Evolutionary conservation across 1,140 invertebrate species (phyloP), one percentile per base, ranked within the genome.

Genomic region (Homalodisca vitripennis): DNA sequence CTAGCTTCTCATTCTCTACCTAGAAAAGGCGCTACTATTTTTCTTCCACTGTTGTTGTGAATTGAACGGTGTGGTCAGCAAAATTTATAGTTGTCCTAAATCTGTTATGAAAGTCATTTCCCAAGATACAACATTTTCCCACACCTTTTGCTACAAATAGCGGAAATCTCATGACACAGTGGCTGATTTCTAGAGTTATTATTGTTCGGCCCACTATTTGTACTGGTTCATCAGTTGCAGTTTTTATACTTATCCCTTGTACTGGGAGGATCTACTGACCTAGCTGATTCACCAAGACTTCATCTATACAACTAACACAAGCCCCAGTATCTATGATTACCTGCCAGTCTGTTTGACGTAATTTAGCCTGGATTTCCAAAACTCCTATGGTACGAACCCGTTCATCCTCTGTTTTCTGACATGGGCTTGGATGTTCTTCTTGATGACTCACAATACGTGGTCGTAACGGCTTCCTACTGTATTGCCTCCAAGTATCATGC

Each of bases 221-320:
- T 12, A 53, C 48, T 53, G 48, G 48, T 22, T 53, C 48, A 3
- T 53, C 48, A 3, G 48, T 53, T 14, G 48, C 48, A 3, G 48
- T 53, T 22, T 22, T 53, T 20, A 53, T 53, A 22, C 20, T 22
- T 3, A 53, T 20, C 20, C 20, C 20, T 12, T 22, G 20, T 22
- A 53, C 48, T 6, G 3, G 6, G 6, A 53, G 6, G 10, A 17
- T 22, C 6, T 22, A 3, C 20, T 22, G 12, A 3, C 48, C 48
- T 12, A 12, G 12, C 20, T 53, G 48, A 17, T 17, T 41, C 17
- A 60, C 24, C 55, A 60, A 30, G 6, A 22, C 29, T 24, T 60
- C 55, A 60, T 60, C 55, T 14, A 60, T 60, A 30, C 55, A 60
- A 30, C 55, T 60, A 10, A 60, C 55, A 24, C 55, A 60, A 22